These are phyloP conservation scores for Arothron firmamentum DNA, from an alignment of 2,113 vertebrate species.

Conservation along the genomic window DNA sequence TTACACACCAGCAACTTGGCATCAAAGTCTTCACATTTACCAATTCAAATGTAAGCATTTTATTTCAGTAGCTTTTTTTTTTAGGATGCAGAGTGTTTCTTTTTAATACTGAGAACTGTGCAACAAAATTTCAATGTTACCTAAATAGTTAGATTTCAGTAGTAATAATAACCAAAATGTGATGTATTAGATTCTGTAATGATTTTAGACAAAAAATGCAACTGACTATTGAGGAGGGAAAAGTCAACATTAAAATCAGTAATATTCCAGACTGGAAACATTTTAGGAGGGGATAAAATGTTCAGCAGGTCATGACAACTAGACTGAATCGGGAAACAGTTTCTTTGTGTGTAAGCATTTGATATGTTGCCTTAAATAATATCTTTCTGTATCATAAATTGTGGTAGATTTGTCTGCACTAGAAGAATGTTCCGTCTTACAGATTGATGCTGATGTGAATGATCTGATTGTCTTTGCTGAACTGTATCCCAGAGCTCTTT, in stretches of 20 bases:
- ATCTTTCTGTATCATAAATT: slow-evolving; percentile 1
- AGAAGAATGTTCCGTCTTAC: slow-evolving; percentile 52
- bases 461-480: slow-evolving; percentile 12
- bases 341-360: not conserved
- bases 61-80: not conserved
- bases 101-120: too few relatives aligned
- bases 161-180: not conserved
- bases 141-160: not conserved
- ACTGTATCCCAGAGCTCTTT: not conserved
- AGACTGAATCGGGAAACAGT: not conserved
- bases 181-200: too few relatives aligned
- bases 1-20: too few relatives aligned
- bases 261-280: not conserved
- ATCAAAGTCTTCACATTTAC: too few relatives aligned
- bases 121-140: not conserved
- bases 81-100: not conserved
- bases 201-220: too few relatives aligned
- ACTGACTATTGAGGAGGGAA: not conserved
- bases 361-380: slow-evolving; percentile 56
- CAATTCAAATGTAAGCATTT: too few relatives aligned
- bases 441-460: not conserved
- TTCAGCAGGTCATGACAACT: not conserved
- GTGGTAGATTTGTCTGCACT: slow-evolving; percentile 24
- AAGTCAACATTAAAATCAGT: too few relatives aligned
- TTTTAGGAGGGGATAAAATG: not conserved